Conservation (phyloP, 2,888 invertebrate species). For the Euclidia mi region DNA sequence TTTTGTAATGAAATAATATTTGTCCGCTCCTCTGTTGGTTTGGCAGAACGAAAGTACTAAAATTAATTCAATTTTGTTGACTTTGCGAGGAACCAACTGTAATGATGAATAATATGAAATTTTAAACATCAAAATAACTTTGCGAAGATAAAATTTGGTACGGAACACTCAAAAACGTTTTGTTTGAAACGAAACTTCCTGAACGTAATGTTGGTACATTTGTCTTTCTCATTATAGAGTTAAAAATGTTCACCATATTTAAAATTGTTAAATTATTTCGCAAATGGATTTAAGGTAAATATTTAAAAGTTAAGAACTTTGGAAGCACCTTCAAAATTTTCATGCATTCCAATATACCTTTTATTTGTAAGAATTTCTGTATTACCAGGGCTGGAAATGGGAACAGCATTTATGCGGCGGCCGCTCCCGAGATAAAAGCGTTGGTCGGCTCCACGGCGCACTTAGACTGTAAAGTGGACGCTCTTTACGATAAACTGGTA, state of each 20-base stretch:
- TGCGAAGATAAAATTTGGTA: constrained; percentile 32
- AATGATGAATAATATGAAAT: constrained; percentile 32
- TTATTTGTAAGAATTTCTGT: constrained; percentile 31
- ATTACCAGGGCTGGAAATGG: constrained; percentile 72
- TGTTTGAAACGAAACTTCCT: constrained; percentile 39
- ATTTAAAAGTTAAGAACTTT: constrained; percentile 31
- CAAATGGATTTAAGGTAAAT: constrained; percentile 36
- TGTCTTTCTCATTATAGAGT: constrained; percentile 28
- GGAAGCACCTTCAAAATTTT: constrained; percentile 36
- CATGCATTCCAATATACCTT: constrained; percentile 19
- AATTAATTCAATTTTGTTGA: constrained; percentile 38
- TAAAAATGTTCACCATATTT: constrained; percentile 29
- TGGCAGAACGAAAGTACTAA: constrained; percentile 17
- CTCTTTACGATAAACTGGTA: constrained; percentile 88
- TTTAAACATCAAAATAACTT: constrained; percentile 37
- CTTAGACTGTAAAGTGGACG: constrained; percentile 86
- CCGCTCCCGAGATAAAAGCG: constrained; percentile 83
- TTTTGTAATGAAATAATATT: constrained; percentile 32
- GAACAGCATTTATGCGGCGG: constrained; percentile 83
- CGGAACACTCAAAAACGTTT: constrained; percentile 38
- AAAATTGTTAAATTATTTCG: constrained; percentile 39
- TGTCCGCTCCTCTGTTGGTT: constrained; percentile 26
- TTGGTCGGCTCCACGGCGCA: constrained; percentile 84
- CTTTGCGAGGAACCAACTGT: constrained; percentile 24
- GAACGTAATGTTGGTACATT: constrained; percentile 35